Evolutionary conservation across 2,888 invertebrate genomes (phyloP).

Genomic region (Melinaea marsaeus): DNA sequence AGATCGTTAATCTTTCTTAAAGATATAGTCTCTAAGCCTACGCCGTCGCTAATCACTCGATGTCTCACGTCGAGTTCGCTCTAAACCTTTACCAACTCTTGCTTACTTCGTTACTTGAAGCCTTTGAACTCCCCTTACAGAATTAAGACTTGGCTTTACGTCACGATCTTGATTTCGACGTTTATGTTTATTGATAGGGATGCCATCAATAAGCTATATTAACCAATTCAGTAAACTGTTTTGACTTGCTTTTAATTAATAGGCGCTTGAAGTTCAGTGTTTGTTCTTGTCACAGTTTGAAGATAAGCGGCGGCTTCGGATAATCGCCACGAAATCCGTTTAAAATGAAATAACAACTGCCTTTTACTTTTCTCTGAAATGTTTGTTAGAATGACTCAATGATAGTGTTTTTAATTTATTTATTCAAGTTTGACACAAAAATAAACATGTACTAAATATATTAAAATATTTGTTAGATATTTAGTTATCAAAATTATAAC

Average conservation of each 20-base stretch:
- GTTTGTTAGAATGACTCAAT: too few species aligned
- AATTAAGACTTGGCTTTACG: slow-evolving; percentile 58
- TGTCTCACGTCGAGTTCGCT: slow-evolving; percentile 41
- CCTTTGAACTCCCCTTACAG: slow-evolving; percentile 66
- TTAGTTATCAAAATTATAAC: too few species aligned
- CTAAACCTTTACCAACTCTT: slow-evolving; percentile 44
- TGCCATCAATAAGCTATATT: slow-evolving; percentile 70
- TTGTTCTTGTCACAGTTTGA: background rate
- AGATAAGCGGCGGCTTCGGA: background rate
- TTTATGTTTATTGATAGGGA: slow-evolving; percentile 72
- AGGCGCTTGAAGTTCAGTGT: background rate
- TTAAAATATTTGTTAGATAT: too few species aligned
- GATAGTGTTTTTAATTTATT: too few species aligned
- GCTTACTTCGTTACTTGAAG: slow-evolving; percentile 50
- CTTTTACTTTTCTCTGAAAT: too few species aligned
- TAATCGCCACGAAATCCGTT: too few species aligned
- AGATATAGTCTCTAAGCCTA: slow-evolving; percentile 68
- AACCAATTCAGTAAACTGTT: slow-evolving; percentile 51
- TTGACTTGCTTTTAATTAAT: slow-evolving; percentile 5
- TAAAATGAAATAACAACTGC: too few species aligned
- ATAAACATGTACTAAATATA: too few species aligned
- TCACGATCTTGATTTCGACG: slow-evolving; percentile 61
- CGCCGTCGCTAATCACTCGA: slow-evolving; percentile 65
- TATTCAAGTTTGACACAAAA: too few species aligned
- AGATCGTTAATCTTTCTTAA: slow-evolving; percentile 78